Base-by-base conservation (phyloP, 2,888 invertebrate genomes). In the Pristionchus mayeri region DNA sequence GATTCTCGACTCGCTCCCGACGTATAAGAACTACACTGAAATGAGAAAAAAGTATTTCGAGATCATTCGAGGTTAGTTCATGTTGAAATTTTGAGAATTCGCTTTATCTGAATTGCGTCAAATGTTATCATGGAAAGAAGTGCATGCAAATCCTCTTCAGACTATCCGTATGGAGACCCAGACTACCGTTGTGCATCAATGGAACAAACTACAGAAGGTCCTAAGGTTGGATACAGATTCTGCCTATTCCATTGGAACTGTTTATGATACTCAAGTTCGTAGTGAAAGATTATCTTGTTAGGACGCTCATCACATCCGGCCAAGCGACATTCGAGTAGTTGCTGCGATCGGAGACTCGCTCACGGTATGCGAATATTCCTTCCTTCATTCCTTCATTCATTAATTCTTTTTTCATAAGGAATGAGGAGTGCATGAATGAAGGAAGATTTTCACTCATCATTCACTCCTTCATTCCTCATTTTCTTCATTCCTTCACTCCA, bases 311-410 rank as follows among this genome's bases (percentile, higher is more conserved):
- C 82, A 82, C 9, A 13, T 82, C 0, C 18, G 60, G 3, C 82
- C 82, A 34, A 67, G 52, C 34, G 82, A 82, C 34, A 82, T 82
- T 48, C 24, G 67, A 48, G 34, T 82, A 11, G 30, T 82, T 16
- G 82, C 82, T 2, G 82, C 82, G 1, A 48, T 82, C 18, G 82
- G 82, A n/a, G 82, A 82, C 34, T 82, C 82, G 37, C 67, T 82
- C 44, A 82, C 82, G 67, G 82, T 82, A 67, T 2, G 30, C 37
- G 11, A 54, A 48, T 11, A 7, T 48, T 16, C 7, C 7, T 48
- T 48, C 48, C 21, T 21, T n/a, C 11, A 54, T 54, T 54, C 54
- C 54, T 21, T n/a, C n/a, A n/a, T n/a, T n/a, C n/a, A n/a, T n/a
- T n/a, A n/a, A n/a, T n/a, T n/a, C n/a, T n/a, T n/a, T n/a, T n/a